Evolutionary conservation across 2,888 invertebrate genomes (phyloP).

Genomic region (Smittia aterrima): DNA sequence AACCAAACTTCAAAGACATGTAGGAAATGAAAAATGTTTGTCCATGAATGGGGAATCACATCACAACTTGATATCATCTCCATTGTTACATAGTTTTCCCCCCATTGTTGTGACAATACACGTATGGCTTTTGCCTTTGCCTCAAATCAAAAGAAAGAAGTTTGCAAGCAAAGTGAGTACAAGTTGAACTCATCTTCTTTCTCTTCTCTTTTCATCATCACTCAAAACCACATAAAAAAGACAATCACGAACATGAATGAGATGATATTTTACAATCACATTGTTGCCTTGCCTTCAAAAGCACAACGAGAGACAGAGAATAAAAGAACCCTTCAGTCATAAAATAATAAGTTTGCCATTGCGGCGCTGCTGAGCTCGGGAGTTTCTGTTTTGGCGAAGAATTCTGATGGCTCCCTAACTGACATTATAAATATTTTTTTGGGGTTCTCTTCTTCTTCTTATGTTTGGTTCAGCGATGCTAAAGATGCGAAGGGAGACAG

Average conservation of each 20-base stretch:
- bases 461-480: neutral
- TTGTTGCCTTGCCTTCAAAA: neutral
- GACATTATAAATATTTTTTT: neutral
- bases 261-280: slow-evolving; percentile 12
- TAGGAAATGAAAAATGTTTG: neutral
- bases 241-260: slow-evolving; percentile 11
- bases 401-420: neutral
- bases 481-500: neutral
- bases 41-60: neutral
- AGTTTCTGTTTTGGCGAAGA: neutral
- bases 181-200: neutral
- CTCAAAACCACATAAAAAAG: slow-evolving; percentile 6
- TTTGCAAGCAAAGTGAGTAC: neutral
- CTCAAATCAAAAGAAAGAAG: neutral
- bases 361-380: neutral
- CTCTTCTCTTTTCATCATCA: neutral
- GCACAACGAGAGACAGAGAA: neutral
- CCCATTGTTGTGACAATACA: neutral
- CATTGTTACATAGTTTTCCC: neutral
- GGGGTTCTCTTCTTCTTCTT: neutral
- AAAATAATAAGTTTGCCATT: neutral
- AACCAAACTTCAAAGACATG: neutral
- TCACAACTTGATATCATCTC: neutral
- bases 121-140: neutral
- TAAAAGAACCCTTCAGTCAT: slow-evolving; percentile 20